These are phyloP conservation scores for Atlantisia rogersi DNA, from an alignment of 2,113 vertebrate species.

Conservation along the genomic window DNA sequence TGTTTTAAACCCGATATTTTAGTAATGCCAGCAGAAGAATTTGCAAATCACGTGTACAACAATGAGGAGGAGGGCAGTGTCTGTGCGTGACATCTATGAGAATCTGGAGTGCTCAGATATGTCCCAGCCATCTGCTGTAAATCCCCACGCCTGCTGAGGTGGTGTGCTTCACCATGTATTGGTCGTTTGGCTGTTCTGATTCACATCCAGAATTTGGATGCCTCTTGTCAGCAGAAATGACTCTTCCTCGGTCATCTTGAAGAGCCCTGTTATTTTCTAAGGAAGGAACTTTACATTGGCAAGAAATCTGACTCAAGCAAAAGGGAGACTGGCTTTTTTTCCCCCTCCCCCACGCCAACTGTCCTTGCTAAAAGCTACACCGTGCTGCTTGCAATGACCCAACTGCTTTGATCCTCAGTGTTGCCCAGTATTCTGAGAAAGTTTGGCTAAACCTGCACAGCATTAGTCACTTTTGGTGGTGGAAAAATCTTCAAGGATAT, in stretches of 20 bases:
- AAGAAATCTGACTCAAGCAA: neutral
- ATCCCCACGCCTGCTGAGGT: rapidly evolving
- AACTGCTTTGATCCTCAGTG: neutral
- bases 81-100: neutral
- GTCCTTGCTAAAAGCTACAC: neutral
- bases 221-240: neutral
- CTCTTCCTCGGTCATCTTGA: neutral
- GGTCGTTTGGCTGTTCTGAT: neutral
- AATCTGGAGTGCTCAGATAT: neutral
- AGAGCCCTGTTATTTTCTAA: neutral
- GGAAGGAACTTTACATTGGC: neutral
- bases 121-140: neutral
- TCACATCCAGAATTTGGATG: neutral
- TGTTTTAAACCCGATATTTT: neutral
- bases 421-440: neutral
- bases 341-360: neutral
- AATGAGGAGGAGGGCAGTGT: neutral
- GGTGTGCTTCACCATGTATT: neutral
- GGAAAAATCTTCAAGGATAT: neutral
- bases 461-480: conserved; percentile 5
- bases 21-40: conserved; percentile 13
- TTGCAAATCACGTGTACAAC: neutral
- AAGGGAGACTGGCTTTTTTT: neutral
- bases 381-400: neutral
- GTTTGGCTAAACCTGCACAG: neutral